These are phyloP conservation scores for Dasysyrphus tricinctus DNA, from an alignment of 2,888 invertebrate genomes.

Conservation along the genomic window DNA sequence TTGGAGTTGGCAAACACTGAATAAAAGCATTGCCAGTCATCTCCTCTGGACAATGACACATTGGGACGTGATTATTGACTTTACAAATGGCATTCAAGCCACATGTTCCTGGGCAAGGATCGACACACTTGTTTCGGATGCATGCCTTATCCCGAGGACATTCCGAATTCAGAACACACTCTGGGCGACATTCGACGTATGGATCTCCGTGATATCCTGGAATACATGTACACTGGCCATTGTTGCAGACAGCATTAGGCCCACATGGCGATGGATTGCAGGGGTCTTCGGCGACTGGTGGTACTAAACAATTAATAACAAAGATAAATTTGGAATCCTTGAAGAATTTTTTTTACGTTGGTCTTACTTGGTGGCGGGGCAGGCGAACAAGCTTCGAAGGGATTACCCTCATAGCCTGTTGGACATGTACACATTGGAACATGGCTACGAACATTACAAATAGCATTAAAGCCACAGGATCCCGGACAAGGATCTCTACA, in stretches of 20 bases:
- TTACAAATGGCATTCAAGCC: constrained; percentile 89
- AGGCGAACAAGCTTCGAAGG: constrained; percentile 87
- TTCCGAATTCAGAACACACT: constrained; percentile 89
- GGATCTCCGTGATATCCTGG: constrained; percentile 88
- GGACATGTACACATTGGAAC: constrained; percentile 89
- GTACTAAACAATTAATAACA: constrained; percentile 74
- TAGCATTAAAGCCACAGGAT: constrained; percentile 89
- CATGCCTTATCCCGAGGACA: constrained; percentile 88
- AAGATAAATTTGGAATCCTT: neutral
- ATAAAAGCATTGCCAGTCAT: constrained; percentile 88
- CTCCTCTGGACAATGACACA: constrained; percentile 85
- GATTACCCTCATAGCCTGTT: constrained; percentile 88
- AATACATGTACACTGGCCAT: constrained; percentile 88
- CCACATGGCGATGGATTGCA: constrained; percentile 89
- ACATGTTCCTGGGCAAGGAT: constrained; percentile 90
- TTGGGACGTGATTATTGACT: constrained; percentile 89
- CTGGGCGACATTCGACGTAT: constrained; percentile 88
- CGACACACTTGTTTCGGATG: constrained; percentile 88
- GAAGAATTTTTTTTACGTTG: neutral
- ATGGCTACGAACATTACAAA: constrained; percentile 89
- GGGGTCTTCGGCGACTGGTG: constrained; percentile 84
- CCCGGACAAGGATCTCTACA: constrained; percentile 90
- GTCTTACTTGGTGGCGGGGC: constrained; percentile 78
- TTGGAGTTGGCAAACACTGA: constrained; percentile 83
- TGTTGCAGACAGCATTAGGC: constrained; percentile 86